Evolutionary conservation across 2,888 invertebrate species (phyloP).

Genomic region (Pherbina coryleti): DNA sequence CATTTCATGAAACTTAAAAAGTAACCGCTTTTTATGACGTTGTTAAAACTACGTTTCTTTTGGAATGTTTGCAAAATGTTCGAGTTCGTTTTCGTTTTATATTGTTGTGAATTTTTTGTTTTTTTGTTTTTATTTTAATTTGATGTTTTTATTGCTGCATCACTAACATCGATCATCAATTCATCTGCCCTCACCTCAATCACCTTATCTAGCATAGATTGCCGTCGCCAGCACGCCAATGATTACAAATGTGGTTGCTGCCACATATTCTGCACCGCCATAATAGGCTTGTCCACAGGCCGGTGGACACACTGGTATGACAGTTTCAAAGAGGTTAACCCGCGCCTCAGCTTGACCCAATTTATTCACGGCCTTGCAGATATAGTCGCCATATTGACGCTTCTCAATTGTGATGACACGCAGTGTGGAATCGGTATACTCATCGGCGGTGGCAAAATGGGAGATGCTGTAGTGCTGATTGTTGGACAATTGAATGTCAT

Average conservation of each 20-base stretch:
- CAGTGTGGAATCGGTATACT: slow-evolving; percentile 90
- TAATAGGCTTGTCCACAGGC: slow-evolving; percentile 76
- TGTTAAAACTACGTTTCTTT: neutral
- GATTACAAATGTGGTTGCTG: slow-evolving; percentile 70
- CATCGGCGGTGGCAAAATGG: slow-evolving; percentile 91
- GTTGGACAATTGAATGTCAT: slow-evolving; percentile 83
- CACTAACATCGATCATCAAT: slow-evolving; percentile 23
- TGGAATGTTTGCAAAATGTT: slow-evolving; percentile 39
- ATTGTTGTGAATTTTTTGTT: neutral
- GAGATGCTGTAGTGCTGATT: slow-evolving; percentile 93
- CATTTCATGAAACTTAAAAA: slow-evolving; percentile 18
- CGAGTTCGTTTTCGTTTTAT: slow-evolving; percentile 43
- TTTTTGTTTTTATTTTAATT: slow-evolving; percentile 24
- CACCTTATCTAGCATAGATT: slow-evolving; percentile 68
- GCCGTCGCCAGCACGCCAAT: slow-evolving; percentile 70
- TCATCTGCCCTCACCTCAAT: neutral
- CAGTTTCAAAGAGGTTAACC: slow-evolving; percentile 88
- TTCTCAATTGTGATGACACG: slow-evolving; percentile 92
- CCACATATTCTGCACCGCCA: slow-evolving; percentile 63
- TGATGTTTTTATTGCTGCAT: slow-evolving; percentile 25
- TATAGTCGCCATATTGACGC: slow-evolving; percentile 86
- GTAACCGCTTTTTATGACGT: slow-evolving; percentile 3
- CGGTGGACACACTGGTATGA: slow-evolving; percentile 93
- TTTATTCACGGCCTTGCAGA: slow-evolving; percentile 90
- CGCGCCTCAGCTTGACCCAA: slow-evolving; percentile 83